Evolutionary conservation across 2,888 invertebrate species (phyloP), one percentile per base, ranked within the genome.

Genomic region (Eupsilia transversa): DNA sequence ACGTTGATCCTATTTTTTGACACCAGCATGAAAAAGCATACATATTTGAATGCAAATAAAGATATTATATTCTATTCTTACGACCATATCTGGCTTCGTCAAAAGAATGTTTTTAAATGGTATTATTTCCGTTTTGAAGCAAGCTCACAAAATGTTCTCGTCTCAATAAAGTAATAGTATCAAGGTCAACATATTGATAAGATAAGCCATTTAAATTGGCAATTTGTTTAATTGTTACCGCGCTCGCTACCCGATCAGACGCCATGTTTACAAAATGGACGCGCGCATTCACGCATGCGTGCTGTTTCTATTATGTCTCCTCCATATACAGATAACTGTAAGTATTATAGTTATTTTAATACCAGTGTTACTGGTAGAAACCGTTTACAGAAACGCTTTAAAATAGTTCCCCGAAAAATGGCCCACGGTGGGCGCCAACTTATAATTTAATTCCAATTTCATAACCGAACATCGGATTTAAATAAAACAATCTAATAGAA

Each of bases 191-290:
- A 75, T 72, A 71, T 72, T 79, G 80, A 81, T 80, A 80, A 78
- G 61, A 68, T 2, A 68, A 33, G 7, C 52, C 38, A 66, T 66
- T 52, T 77, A 88, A 94, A 93, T 92, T 92, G 91, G 80, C 92
- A 91, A 92, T 92, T 91, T 84, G 84, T 83, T 79, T 90, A 91
- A 91, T 91, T 88, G 81, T 83, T 74, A 49, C 72, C 69, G 72
- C 77, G 81, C 74, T 74, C 78, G 79, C 85, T 86, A 79, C 77
- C 78, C 83, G 63, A 70, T 88, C 82, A 83, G 90, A 82, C 93
- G 93, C 93, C 93, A 95, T 95, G 96, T 88, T 92, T 89, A 85
- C 89, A 95, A 93, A 91, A 96, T 96, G 96, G 93, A 89, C 91
- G 92, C 87, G 82, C 90, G 88, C 83, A 92, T 92, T 92, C 93